Evolutionary conservation across 1,140 invertebrate species (phyloP), one percentile per base, ranked within the genome.

Genomic region (Orchestia grillus): DNA sequence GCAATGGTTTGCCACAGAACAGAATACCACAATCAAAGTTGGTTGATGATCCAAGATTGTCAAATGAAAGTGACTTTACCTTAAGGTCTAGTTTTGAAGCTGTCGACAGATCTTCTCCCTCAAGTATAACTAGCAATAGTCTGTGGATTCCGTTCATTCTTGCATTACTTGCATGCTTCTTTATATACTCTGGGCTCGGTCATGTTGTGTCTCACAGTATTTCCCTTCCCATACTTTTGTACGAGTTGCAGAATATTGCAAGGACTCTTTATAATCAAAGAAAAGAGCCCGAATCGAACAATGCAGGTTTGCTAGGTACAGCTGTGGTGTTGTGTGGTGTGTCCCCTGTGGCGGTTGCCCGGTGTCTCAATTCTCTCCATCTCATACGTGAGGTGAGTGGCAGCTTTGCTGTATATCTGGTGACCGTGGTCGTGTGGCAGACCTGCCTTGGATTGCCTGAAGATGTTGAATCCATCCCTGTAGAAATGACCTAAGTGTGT

Each of bases 181-280:
- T 94, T 40, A 45, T 94, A 6, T 45, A 36, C 16, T 40, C 44
- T 45, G 92, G 44, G 43, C 36, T 94, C 11, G 92, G 92, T 28
- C 92, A 94, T 94, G 92, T 94, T 94, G 92, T 94, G 40, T 94
- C 44, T n/a, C 40, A 94, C 44, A 94, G 92, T 94, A 44, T 94
- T 47, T 44, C 92, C 11, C 40, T 94, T 44, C 92, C 92, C 40
- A 94, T 94, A 94, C 41, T 94, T 45, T 94, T 94, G 44, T 94
- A 94, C 40, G 92, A 94, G 40, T 28, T 44, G 36, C 92, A 94
- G 40, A 23, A 40, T 40, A 45, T 94, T 0, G 44, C 44, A 47
- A 47, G 8, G 40, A 94, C 41, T 8, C 92, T 94, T 47, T 94
- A 94, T 40, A 42, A 19, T 45, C 92, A 47, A 94, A 44, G 4